Evolutionary conservation across 64 coral and sea anemone genomes (phyloP), one percentile per base, ranked within the genome.

Genomic region (Montipora efflorescens): DNA sequence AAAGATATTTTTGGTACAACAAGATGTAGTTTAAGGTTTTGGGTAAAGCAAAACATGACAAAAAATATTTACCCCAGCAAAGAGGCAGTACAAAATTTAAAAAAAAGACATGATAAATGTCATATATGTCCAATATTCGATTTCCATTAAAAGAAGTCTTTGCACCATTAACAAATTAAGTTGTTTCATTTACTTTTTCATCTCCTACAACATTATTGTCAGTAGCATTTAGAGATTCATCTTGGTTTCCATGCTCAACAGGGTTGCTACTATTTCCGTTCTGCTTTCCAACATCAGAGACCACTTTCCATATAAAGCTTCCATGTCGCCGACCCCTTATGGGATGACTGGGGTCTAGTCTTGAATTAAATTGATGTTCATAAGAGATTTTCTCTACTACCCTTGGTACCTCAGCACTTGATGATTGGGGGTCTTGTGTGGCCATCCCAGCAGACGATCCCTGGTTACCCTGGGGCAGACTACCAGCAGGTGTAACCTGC

Each of bases 281-380:
- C 49, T 47, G 62, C 47, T 46, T 70, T 7, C 82, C 66, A 71
- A 71, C 9, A 21, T 86, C 82, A 50, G 82, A 86, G 3, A 51
- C 45, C 44, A 88, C 92, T 81, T 93, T 93, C 92, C 83, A 93
- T 43, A 95, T 90, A 89, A 95, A 95, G 22, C 94, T 91, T 1
- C 94, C 94, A 92, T 95, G 94, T 21, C 90, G 21, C 22, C 87
- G 91, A 13, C 94, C 94, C 70, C 90, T 86, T 18, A 92, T 74
- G 8, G 94, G 90, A 7, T 95, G 94, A 52, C 86, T 95, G n/a
- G 84, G 90, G 45, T 91, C 90, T 16, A 95, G 52, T 28, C 94
- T 88, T 44, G 94, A 91, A 72, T 95, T 95, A 88, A 88, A 95
- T 85, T 95, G 90, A 78, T 95, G 94, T 83, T 92, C 84, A 78